These are phyloP conservation scores for Chinchilla lanigera DNA, from an alignment of 2,113 vertebrate species.

Conservation along the genomic window DNA sequence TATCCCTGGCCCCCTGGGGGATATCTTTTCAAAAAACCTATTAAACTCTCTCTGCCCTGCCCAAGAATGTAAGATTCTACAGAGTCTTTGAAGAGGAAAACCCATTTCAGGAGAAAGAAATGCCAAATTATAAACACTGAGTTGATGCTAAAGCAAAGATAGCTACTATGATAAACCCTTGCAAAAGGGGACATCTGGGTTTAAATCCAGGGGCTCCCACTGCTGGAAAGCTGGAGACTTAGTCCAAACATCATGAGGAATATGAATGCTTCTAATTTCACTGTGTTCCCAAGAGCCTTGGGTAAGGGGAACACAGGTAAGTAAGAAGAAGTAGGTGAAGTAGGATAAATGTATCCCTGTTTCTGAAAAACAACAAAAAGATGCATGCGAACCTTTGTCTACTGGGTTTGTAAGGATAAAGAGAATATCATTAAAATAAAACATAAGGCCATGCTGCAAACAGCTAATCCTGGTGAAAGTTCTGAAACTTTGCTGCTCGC, in stretches of 20 bases:
- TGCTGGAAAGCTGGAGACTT: neutral
- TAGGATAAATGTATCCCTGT: neutral
- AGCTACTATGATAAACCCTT: neutral
- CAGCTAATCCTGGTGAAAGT: neutral
- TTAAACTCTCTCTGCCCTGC: neutral
- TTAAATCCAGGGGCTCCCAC: neutral
- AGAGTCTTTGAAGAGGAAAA: constrained; percentile 9
- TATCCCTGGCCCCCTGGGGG: too few species aligned
- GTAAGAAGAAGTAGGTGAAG: neutral
- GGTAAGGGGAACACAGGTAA: neutral
- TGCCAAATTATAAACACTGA: neutral
- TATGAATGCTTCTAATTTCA: neutral
- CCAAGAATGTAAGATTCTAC: neutral
- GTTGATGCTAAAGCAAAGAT: neutral
- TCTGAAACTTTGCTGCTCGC: neutral
- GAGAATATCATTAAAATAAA: constrained; percentile 3
- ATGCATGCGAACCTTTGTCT: neutral
- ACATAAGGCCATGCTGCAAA: neutral
- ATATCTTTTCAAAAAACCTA: constrained; percentile 35
- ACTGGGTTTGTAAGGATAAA: neutral
- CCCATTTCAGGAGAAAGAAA: constrained; percentile 10
- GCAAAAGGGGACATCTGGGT: neutral
- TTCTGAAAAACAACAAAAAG: constrained; percentile 16
- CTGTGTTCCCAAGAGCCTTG: neutral
- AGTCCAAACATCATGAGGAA: neutral